Evolutionary conservation across 2,888 invertebrate genomes (phyloP), one percentile per base, ranked within the genome.

Genomic region (Kryphioiulus occultus): DNA sequence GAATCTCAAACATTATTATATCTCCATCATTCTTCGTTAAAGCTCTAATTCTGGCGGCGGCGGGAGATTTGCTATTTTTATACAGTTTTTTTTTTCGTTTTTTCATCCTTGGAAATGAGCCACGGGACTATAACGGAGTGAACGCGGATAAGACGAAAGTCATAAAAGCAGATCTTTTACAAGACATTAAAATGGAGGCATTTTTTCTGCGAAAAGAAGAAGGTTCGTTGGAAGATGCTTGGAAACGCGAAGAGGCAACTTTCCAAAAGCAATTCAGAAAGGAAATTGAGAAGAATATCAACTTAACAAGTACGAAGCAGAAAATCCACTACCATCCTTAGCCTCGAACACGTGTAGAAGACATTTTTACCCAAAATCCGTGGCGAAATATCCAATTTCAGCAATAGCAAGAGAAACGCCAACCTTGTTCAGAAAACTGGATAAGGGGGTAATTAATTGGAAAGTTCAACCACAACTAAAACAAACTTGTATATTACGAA

Each of bases 161-260:
- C 78, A 78, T 78, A 78, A 78, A 78, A 78, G 78, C 30, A 78
- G 78, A 78, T 78, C 78, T 78, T 78, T 78, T 78, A 78, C 78
- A 78, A 78, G 78, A 78, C 78, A 78, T 78, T 30, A 78, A 78
- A 78, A 30, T 30, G 78, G 78, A 78, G 26, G 78, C 30, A 9
- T 78, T 78, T 78, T 78, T 78, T 30, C 15, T 0, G 9, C 78
- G 3, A 68, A 68, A 68, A 10, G 9, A 68, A 22, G n/a, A 5
- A 0, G 53, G 17, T 4, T 68, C 15, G 53, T 59, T 22, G 59
- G 59, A 68, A 68, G 59, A 68, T 68, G 59, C 26, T 53, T 26
- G 0, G 68, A 68, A 68, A 68, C 9, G 12, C 9, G 26, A 30
- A 1, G 78, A 78, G 78, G 78, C 78, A 78, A 78, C 30, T 78